Percentiles rank a stretch among this genome's conserved stretches.
Evolutionary conservation across 2,113 vertebrate genomes (phyloP).

Genomic region (Jaculus jaculus): DNA sequence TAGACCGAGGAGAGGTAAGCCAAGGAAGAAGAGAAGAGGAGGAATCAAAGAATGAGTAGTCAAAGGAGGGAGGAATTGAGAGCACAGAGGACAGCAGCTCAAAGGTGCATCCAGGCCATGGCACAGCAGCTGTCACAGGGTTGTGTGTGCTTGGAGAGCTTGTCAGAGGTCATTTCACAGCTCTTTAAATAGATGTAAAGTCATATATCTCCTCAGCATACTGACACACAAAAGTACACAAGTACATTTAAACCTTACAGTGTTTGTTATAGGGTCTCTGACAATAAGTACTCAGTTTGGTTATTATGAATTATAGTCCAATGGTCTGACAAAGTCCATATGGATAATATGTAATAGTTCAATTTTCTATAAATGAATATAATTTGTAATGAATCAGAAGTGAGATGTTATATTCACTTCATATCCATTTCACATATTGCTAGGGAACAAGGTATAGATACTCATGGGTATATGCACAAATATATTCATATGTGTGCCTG

Average conservation of each 20-base stretch:
- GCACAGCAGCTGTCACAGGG: background rate
- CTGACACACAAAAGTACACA: too few species aligned
- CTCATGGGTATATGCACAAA: background rate
- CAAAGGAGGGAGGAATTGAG: background rate
- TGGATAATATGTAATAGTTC: background rate
- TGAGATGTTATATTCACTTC: background rate
- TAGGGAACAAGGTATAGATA: background rate
- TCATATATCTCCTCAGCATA: background rate
- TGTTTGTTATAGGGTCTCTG: background rate
- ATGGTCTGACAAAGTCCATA: background rate
- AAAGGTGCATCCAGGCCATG: background rate
- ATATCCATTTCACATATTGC: background rate
- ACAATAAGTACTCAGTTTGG: background rate
- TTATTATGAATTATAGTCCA: background rate
- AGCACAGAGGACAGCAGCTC: background rate
- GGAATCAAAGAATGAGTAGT: too few species aligned
- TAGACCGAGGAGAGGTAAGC: too few species aligned
- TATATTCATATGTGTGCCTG: background rate
- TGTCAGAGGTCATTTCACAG: background rate
- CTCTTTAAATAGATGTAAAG: background rate
- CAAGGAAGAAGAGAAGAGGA: too few species aligned
- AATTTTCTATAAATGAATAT: background rate
- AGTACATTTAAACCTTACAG: background rate
- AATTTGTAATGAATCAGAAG: background rate
- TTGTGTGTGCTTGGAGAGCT: background rate